phyloP scores from a whole-genome alignment of 1,140 invertebrate genomes.

The Bombus sylvicola region DNA sequence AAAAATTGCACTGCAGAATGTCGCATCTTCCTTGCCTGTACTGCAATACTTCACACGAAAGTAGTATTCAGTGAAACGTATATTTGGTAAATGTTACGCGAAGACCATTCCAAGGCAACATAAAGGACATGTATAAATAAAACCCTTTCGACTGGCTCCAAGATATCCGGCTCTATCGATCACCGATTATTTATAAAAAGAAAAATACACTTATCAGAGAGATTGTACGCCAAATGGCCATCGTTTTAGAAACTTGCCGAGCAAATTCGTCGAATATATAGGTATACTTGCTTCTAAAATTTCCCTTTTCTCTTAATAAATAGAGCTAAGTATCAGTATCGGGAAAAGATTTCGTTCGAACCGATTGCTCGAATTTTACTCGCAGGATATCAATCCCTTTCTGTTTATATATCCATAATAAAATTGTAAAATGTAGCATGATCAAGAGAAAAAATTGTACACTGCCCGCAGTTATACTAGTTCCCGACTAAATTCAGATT shows the following conservation, averaged over 20 bases:
- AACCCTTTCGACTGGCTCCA: conserved; percentile 27
- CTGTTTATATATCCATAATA: neutral
- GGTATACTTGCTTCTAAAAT: neutral
- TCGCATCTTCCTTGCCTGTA: conserved; percentile 44
- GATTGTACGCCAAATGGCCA: conserved; percentile 20
- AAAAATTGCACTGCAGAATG: conserved; percentile 53
- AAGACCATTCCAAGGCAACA: neutral
- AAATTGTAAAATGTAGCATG: neutral
- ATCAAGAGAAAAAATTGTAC: neutral
- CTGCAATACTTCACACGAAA: conserved; percentile 29
- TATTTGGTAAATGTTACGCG: neutral
- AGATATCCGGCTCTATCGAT: conserved; percentile 36
- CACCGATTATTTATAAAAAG: conserved; percentile 56
- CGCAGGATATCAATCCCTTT: neutral
- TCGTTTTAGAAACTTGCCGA: neutral
- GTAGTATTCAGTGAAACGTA: conserved; percentile 49
- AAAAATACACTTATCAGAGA: neutral
- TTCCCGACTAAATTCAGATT: conserved; percentile 9
- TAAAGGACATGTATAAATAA: conserved; percentile 61
- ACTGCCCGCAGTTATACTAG: neutral
- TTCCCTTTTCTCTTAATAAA: neutral
- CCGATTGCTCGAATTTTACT: neutral
- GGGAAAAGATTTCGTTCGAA: neutral
- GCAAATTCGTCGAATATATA: neutral
- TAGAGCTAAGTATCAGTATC: too few relatives aligned